Percentiles rank a stretch among this genome's conserved stretches.
phyloP scores from a whole-genome alignment of 1,140 invertebrate species.

The Sweltsa coloradensis region DNA sequence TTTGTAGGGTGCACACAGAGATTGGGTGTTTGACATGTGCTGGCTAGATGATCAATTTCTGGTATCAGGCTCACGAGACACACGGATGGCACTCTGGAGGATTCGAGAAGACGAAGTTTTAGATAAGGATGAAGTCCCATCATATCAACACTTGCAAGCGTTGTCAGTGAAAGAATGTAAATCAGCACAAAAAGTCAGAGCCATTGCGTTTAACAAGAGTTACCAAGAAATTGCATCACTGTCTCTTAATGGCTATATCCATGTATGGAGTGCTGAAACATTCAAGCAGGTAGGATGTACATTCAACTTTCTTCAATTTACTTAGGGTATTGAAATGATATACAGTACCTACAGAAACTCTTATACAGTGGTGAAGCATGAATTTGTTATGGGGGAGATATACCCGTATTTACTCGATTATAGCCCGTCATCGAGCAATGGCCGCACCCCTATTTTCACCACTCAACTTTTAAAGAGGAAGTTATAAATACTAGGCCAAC shows the following conservation, averaged over 20 bases:
- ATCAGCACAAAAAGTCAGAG: conserved; percentile 67
- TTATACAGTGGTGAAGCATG: no score
- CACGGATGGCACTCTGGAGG: conserved; percentile 68
- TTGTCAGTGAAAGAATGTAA: conserved; percentile 60
- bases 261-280: conserved; percentile 83
- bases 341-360: no score
- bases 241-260: conserved; percentile 77
- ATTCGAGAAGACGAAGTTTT: conserved; percentile 43
- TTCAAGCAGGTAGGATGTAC: conserved; percentile 48
- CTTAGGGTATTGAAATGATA: no score
- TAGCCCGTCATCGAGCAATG: no score
- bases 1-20: conserved; percentile 62
- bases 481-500: no score
- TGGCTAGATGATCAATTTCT: conserved; percentile 95
- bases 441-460: no score
- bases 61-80: conserved; percentile 86
- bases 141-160: conserved; percentile 45
- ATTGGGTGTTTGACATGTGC: conserved; percentile 92
- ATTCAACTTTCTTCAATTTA: no score
- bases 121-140: conserved; percentile 26
- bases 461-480: no score
- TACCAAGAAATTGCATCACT: conserved; percentile 84
- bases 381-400: no score
- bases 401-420: no score
- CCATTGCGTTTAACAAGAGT: conserved; percentile 73